phyloP scores from a whole-genome alignment of 1,140 invertebrate species.

The Bilobella aurantiaca region DNA sequence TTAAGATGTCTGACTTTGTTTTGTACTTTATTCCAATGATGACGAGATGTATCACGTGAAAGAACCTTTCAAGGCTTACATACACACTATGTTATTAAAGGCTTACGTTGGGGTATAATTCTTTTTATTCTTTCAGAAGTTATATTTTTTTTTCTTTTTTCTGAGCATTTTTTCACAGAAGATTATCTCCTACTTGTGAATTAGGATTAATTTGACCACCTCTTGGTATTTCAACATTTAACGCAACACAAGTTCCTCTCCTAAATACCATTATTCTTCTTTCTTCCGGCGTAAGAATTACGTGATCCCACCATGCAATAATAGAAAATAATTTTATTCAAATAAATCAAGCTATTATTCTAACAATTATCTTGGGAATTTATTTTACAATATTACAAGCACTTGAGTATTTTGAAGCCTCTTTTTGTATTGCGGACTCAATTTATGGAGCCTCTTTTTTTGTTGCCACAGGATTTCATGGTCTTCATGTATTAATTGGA shows the following conservation, averaged over 20 bases:
- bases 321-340: constrained; percentile 45
- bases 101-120: constrained; percentile 50
- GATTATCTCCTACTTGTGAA: constrained; percentile 50
- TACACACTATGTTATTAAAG: constrained; percentile 39
- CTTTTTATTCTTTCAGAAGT: constrained; percentile 55
- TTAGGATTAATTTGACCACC: constrained; percentile 51
- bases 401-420: constrained; percentile 41
- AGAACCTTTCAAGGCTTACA: constrained; percentile 44
- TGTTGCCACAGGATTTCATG: constrained; percentile 61
- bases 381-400: constrained; percentile 44
- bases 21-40: constrained; percentile 50
- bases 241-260: constrained; percentile 47
- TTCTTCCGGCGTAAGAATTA: constrained; percentile 41
- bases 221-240: constrained; percentile 48
- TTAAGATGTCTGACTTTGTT: constrained; percentile 42
- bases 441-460: constrained; percentile 57
- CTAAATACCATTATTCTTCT: constrained; percentile 43
- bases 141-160: constrained; percentile 53
- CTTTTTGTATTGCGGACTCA: constrained; percentile 50
- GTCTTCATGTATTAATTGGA: constrained; percentile 59
- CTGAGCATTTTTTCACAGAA: constrained; percentile 55
- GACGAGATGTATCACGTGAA: constrained; percentile 45
- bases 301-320: constrained; percentile 46
- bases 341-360: constrained; percentile 40
- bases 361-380: constrained; percentile 48